A percentile compares a stretch with the other conserved stretches of the same genome.
Evolutionary conservation across 2,888 invertebrate species (phyloP).

Genomic region (Tenthredo scrophulariae): DNA sequence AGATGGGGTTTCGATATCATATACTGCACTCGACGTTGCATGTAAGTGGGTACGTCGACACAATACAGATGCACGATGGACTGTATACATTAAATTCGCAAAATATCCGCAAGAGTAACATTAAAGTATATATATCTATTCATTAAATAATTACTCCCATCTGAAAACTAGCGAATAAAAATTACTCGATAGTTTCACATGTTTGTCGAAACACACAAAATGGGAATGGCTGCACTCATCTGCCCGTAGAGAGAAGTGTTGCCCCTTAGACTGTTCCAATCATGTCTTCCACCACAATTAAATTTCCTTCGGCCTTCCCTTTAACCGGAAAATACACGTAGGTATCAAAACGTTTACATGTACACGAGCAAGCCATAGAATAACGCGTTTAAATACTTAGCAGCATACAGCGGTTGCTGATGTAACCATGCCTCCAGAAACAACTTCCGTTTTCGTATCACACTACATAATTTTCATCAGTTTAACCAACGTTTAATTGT

Average conservation of each 20-base stretch:
- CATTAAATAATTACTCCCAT: neutral
- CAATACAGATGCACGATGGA: neutral
- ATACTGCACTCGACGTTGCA: neutral
- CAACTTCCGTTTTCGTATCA: neutral
- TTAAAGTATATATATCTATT: neutral
- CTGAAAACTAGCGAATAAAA: neutral
- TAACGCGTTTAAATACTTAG: constrained; percentile 31
- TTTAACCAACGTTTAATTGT: neutral
- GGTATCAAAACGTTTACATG: neutral
- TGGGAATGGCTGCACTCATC: neutral
- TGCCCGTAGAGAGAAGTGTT: neutral
- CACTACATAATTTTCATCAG: neutral
- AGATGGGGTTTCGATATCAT: constrained; percentile 13
- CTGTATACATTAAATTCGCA: neutral
- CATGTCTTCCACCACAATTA: constrained; percentile 26
- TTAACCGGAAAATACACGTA: constrained; percentile 12
- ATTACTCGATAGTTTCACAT: neutral
- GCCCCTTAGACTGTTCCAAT: neutral
- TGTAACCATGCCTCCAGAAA: neutral
- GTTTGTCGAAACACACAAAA: neutral
- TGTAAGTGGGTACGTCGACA: neutral
- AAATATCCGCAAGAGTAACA: neutral
- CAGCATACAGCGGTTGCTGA: neutral
- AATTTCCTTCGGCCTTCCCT: neutral
- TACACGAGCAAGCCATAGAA: neutral